Base-by-base conservation (phyloP, 2,888 invertebrate species). In the Trypoxylon attenuatum region DNA sequence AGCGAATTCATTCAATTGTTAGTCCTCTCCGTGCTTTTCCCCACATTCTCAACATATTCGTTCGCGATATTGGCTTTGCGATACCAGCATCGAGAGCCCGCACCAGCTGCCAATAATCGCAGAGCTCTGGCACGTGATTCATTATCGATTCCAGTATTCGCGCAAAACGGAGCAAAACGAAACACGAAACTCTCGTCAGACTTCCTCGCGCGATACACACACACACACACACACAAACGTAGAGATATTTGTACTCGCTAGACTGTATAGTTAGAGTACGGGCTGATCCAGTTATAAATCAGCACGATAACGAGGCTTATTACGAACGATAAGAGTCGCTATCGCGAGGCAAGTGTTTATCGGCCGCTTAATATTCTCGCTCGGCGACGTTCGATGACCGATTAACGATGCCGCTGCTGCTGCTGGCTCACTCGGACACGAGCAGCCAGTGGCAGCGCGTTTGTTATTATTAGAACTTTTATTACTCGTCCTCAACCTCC, bases 341-440 rank as follows among this genome's bases (percentile, higher is more conserved):
- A 62, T 59, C 62, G 38, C 13, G 33, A 21, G 49, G 46, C 50
- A 57, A 65, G 54, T 51, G 29, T 69, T 71, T 69, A 62, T 50
- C 55, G 13, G 19, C 57, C 50, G 52, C 69, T 43, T 55, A 38
- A 58, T 52, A 29, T 58, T 55, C 13, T 29, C 13, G n/a, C 46
- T 16, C 39, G 49, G 29, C 57, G 25, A 56, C 62, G 67, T 71
- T 71, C 71, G 60, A 71, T 63, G 67, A 71, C 71, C 67, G 59
- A 71, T 62, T 47, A 42, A 47, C 52, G 46, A n/a, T n/a, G 21
- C 19, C 8, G 15, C 10, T 23, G 25, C 27, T 50, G 15, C 5
- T 19, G 39, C 8, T 39, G 43, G 54, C 21, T 15, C 38, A 38
- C 8, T 16, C n/a, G n/a, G n/a, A n/a, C n/a, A n/a, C n/a, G n/a